Percentiles rank a stretch among this genome's conserved stretches.
phyloP scores from a whole-genome alignment of 2,888 invertebrate genomes.

The Drosophila melanosoma region DNA sequence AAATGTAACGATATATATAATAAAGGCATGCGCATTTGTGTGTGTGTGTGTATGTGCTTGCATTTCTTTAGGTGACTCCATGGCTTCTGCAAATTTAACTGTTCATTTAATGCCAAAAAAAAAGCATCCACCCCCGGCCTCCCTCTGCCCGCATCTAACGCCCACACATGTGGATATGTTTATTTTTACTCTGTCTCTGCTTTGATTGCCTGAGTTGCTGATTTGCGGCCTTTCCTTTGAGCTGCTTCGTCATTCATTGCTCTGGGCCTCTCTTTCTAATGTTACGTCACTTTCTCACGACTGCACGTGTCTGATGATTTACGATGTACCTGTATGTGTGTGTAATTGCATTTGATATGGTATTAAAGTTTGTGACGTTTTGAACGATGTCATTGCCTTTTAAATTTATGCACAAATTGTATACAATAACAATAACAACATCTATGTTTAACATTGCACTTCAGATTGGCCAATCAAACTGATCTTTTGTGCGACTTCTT shows the following conservation, averaged over 20 bases:
- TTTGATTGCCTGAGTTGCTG: slow-evolving; percentile 22
- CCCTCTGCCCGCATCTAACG: slow-evolving; percentile 1
- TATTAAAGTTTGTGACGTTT: slow-evolving; percentile 22
- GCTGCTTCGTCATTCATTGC: slow-evolving; percentile 35
- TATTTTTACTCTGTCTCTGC: slow-evolving; percentile 35
- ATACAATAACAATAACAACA: slow-evolving; percentile 13
- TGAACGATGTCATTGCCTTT: slow-evolving; percentile 63
- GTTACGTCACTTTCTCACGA: slow-evolving; percentile 81
- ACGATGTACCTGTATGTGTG: slow-evolving; percentile 33
- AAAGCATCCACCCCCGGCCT: background rate
- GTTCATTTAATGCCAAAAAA: slow-evolving; percentile 8
- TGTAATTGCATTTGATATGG: slow-evolving; percentile 29
- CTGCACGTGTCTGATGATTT: slow-evolving; percentile 64
- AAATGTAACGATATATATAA: slow-evolving; percentile 20
- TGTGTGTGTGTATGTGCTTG: slow-evolving; percentile 5
- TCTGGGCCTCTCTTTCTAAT: slow-evolving; percentile 62
- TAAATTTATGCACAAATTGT: slow-evolving; percentile 53
- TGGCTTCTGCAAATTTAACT: slow-evolving; percentile 9
- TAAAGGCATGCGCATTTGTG: slow-evolving; percentile 2
- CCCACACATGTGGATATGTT: slow-evolving; percentile 15
- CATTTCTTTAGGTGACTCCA: slow-evolving; percentile 9
- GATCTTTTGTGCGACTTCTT: slow-evolving; percentile 12
- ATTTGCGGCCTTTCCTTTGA: slow-evolving; percentile 27
- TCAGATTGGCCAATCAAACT: slow-evolving; percentile 21
- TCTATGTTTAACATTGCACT: slow-evolving; percentile 22